Evolutionary conservation across 1,140 invertebrate species (phyloP), one percentile per base, ranked within the genome.

Genomic region (Ceratina japonica): DNA sequence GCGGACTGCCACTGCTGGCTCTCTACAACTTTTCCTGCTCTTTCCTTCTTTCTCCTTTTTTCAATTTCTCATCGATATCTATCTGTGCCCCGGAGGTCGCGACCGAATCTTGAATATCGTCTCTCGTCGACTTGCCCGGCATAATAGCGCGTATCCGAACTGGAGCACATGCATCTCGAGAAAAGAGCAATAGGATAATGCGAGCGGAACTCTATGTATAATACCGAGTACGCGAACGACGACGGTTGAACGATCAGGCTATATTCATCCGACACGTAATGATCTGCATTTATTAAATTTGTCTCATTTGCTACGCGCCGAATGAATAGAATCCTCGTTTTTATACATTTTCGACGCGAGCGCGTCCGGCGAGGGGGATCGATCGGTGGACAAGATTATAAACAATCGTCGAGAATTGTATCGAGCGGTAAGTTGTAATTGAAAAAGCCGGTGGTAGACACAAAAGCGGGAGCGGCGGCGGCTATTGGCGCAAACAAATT

Each of bases 401-500:
- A 22, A 79, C 59, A 63, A 64, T 78, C 7, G 2, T 2, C 4
- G 12, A 12, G 54, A 56, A 63, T 49, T 65, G 31, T 22, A 52
- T 64, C 31, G 31, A n/a, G 22, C 31, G 18, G 61, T 27, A 31
- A 51, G 4, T n/a, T 56, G 52, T 51, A 54, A 74, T 79, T 73
- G 70, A 74, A 79, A 74, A 75, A 20, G 37, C 27, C 27, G 13
- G n/a, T 18, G 37, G 63, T 59, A 24, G 75, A 54, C 16, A n/a
- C 2, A 64, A 65, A 65, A 49, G 62, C 49, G 49, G 27, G 72
- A 56, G 31, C 37, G 56, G 37, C 37, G 5, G 5, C 62, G 65
- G 63, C 27, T 61, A 75, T 74, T 58, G 74, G 79, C n/a, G 61
- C 52, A 54, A 78, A 75, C 73, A 70, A 77, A 77, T 80, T 64